Conservation (phyloP, 2,797 vertebrate genomes). For the Lacerta agilis region DNA sequence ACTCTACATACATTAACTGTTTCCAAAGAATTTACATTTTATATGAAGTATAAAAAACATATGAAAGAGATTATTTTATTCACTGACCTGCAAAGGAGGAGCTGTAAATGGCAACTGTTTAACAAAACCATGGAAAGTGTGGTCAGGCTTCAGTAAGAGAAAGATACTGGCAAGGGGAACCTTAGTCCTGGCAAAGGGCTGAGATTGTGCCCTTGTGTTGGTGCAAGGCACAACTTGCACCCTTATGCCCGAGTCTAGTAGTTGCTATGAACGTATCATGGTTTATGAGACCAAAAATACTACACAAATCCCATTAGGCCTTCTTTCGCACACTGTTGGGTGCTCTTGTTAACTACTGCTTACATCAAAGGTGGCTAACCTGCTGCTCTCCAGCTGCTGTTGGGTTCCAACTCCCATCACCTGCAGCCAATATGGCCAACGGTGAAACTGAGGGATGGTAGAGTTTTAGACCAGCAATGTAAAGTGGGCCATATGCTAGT, state of each 20-base stretch:
- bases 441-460: too few relatives aligned
- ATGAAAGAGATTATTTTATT: conserved; percentile 21
- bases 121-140: not conserved
- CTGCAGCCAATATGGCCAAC: too few relatives aligned
- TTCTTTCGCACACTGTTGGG: not conserved
- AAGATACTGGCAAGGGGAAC: not conserved
- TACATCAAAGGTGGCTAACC: not conserved
- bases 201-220: not conserved
- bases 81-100: conserved; percentile 15
- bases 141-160: not conserved
- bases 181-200: not conserved
- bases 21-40: conserved; percentile 44
- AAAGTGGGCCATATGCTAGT: too few relatives aligned
- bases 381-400: too few relatives aligned
- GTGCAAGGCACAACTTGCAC: not conserved
- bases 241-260: too few relatives aligned
- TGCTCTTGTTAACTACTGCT: not conserved
- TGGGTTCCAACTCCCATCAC: too few relatives aligned
- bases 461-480: too few relatives aligned
- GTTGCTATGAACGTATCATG: not conserved
- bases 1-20: conserved; percentile 22
- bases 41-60: not conserved
- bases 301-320: not conserved
- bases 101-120: conserved; percentile 45
- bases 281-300: not conserved